Base-by-base conservation (phyloP, 2,888 invertebrate genomes). In the Tricholauxania praeusta region DNA sequence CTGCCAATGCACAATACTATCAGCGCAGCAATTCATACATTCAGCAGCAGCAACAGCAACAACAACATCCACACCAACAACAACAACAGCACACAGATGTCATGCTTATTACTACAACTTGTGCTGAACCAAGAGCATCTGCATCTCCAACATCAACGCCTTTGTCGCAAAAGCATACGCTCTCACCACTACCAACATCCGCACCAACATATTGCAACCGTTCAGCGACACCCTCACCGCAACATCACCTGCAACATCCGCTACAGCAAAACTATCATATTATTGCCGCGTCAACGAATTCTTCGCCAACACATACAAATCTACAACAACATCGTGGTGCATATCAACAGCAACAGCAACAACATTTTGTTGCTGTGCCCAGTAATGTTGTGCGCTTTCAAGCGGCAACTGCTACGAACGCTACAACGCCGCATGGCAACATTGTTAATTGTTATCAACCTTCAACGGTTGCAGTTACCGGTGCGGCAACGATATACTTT, bases 401-500 rank as follows among this genome's bases (percentile, higher is more conserved):
- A 76, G 72, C 82, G 78, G 78, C 74, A 75, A 64, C 75, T 66
- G 71, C 76, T 66, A 66, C 76, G 73, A 69, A 70, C 62, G 65
- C 47, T 75, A 74, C 71, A 69, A 73, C 68, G 75, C 77, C 73
- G 68, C 55, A 60, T 78, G 73, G 76, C 81, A 77, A 75, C 80
- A 59, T 74, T 63, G 79, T 82, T 28, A 84, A 84, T 78, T 84
- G 82, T 72, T 84, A 81, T 77, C 80, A 76, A 6, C 77, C 84
- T 53, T 80, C 85, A 52, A 74, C 76, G 59, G 77, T 79, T 71
- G 77, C 80, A 70, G 77, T 75, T 60, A 79, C 80, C 66, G 80
- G 79, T 63, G 77, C 87, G 19, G 83, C 87, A 22, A 85, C 86
- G 74, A 85, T 87, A 79, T 87, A 85, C 80, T 85, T 87, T 81